A percentile compares a stretch with the other conserved stretches of the same genome.
phyloP scores from a whole-genome alignment of 2,888 invertebrate species.

The Carterocephalus palaemon region DNA sequence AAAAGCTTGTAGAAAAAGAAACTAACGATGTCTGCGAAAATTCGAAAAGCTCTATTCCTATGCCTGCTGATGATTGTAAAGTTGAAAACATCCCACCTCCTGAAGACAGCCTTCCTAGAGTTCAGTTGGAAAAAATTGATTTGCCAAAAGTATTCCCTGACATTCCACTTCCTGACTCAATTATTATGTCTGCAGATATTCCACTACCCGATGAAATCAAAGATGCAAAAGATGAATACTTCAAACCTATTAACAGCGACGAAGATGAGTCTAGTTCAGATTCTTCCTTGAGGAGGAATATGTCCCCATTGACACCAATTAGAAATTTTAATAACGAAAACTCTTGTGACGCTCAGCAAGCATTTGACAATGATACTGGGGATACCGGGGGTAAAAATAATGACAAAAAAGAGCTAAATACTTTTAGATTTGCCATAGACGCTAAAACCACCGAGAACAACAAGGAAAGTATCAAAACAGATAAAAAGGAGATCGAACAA shows the following conservation, averaged over 20 bases:
- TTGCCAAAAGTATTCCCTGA: conserved; percentile 50
- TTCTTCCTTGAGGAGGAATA: conserved; percentile 64
- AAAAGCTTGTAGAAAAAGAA: conserved; percentile 76
- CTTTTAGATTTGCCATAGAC: conserved; percentile 66
- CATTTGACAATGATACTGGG: conserved; percentile 59
- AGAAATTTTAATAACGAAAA: conserved; percentile 71
- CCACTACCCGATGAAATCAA: conserved; percentile 56
- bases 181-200: conserved; percentile 37
- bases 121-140: conserved; percentile 58
- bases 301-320: conserved; percentile 72
- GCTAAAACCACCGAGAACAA: conserved; percentile 53
- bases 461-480: conserved; percentile 43
- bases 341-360: conserved; percentile 71
- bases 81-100: conserved; percentile 53
- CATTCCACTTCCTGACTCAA: conserved; percentile 35
- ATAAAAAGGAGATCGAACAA: conserved; percentile 55
- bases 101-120: conserved; percentile 61
- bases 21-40: conserved; percentile 45
- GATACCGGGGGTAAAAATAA: conserved; percentile 45
- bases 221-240: conserved; percentile 48
- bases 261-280: conserved; percentile 67
- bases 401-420: conserved; percentile 57
- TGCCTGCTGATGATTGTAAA: conserved; percentile 60
- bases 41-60: conserved; percentile 53
- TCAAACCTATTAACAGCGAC: conserved; percentile 60